Conservation (phyloP, 2,888 invertebrate species). For the Melanophora roralis region DNA sequence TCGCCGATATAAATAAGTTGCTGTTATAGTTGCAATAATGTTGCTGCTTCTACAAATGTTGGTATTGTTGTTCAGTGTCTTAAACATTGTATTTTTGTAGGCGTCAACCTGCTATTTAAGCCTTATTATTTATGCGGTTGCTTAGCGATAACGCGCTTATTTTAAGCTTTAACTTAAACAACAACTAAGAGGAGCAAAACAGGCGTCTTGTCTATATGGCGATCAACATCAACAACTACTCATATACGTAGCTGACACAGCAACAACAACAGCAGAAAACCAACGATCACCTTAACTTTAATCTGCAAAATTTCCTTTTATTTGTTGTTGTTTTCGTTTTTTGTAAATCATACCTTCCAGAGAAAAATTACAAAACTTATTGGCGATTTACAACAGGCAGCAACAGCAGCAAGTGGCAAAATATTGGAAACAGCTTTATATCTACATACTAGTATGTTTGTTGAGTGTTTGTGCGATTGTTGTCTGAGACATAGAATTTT, state of each 20-base stretch:
- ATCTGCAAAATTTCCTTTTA: slow-evolving; percentile 38
- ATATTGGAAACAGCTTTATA: slow-evolving; percentile 53
- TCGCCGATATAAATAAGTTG: slow-evolving; percentile 9
- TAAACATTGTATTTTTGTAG: slow-evolving; percentile 70
- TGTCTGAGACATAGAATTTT: slow-evolving; percentile 8
- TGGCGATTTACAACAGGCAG: slow-evolving; percentile 55
- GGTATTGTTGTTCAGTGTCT: slow-evolving; percentile 37
- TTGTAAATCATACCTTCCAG: slow-evolving; percentile 26
- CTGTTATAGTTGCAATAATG: neutral
- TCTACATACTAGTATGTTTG: too few relatives aligned
- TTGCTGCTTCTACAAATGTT: neutral
- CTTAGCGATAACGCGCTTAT: slow-evolving; percentile 73
- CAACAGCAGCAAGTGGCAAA: slow-evolving; percentile 57
- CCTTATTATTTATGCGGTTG: slow-evolving; percentile 76
- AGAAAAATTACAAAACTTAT: slow-evolving; percentile 56
- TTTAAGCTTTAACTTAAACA: slow-evolving; percentile 48
- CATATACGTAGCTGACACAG: slow-evolving; percentile 36
- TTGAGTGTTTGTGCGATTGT: slow-evolving; percentile 4
- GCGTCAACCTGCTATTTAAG: slow-evolving; percentile 77
- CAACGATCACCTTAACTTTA: slow-evolving; percentile 57
- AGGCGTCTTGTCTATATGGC: slow-evolving; percentile 57
- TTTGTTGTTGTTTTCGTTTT: slow-evolving; percentile 8
- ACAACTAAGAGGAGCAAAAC: slow-evolving; percentile 19
- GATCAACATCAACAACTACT: slow-evolving; percentile 62
- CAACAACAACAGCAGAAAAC: slow-evolving; percentile 9